Evolutionary conservation across 2,113 vertebrate species (phyloP), one percentile per base, ranked within the genome.

Genomic region (Gallinago undulata): DNA sequence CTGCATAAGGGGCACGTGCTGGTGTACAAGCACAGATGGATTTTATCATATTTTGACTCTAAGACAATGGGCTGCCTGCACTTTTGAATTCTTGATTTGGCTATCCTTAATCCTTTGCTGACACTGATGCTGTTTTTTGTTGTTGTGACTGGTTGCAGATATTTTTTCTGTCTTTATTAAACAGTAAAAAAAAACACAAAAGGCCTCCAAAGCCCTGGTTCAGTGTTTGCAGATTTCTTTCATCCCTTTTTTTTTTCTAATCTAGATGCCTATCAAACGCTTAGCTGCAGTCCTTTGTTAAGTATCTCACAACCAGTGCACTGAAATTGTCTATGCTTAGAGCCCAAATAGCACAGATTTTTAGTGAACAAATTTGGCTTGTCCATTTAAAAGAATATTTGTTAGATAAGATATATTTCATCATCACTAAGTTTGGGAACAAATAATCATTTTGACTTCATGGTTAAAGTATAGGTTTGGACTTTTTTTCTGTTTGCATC

Each of bases 281-380:
- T 82, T 94, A 92, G 90, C 91, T 93, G 89, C 91, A 91, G 94
- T 89, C 88, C 94, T 96, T 97, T 97, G 93, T 97, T 96, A 77
- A 68, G 3, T 93, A 60, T 79, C 83, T 93, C 39, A 84, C 68
- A 93, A 70, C 41, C 21, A 69, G 47, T 47, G 43, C 64, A 45
- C 56, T 77, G 76, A 86, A 70, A 84, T 84, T 84, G 62, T 90
- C 66, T 91, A 4, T 82, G 84, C 84, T 79, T 81, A 57, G n/a
- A 83, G 84, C 57, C 45, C 31, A 55, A 84, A 89, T 79, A 72
- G 73, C 66, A 47, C 47, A 90, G 76, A 84, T 57, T 81, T 91
- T 92, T 84, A 72, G 31, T 75, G 77, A 95, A 64, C n/a, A 87
- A 66, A 41, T 70, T 41, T 25, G 11, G 9, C 50, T 48, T 90